A percentile compares a stretch with the other conserved stretches of the same genome.
Evolutionary conservation across 1,140 invertebrate species (phyloP).

Genomic region (Aleiodes sp.): DNA sequence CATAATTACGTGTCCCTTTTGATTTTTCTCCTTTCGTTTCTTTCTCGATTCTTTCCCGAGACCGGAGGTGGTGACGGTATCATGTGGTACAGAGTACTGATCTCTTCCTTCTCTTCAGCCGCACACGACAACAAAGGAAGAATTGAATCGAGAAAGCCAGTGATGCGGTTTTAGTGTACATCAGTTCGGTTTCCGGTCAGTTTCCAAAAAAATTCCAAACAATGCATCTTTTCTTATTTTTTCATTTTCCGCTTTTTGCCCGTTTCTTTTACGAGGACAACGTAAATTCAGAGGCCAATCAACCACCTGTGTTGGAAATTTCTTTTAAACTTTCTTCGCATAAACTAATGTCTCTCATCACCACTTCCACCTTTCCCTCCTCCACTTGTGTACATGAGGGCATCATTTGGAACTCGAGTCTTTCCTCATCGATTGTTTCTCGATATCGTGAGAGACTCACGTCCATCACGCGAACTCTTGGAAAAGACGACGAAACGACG

Average conservation of each 20-base stretch:
- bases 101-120: neutral
- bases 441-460: conserved; percentile 19
- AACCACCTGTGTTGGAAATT: conserved; percentile 9
- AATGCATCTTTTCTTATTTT: neutral
- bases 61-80: conserved; percentile 47
- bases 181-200: conserved; percentile 6
- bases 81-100: conserved; percentile 46
- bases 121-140: neutral
- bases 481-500: conserved; percentile 13
- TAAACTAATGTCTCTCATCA: neutral
- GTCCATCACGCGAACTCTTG: conserved; percentile 23
- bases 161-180: neutral
- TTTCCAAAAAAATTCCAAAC: neutral
- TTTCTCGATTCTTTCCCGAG: neutral
- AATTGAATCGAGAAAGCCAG: neutral
- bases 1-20: conserved; percentile 56
- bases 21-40: conserved; percentile 3
- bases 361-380: neutral
- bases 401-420: neutral
- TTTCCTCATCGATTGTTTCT: conserved; percentile 7
- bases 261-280: neutral
- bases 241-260: neutral
- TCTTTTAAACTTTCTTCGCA: neutral
- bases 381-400: neutral
- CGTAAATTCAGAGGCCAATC: neutral